phyloP scores from a whole-genome alignment of 1,140 invertebrate genomes.

The Drosophila tsacasi region DNA sequence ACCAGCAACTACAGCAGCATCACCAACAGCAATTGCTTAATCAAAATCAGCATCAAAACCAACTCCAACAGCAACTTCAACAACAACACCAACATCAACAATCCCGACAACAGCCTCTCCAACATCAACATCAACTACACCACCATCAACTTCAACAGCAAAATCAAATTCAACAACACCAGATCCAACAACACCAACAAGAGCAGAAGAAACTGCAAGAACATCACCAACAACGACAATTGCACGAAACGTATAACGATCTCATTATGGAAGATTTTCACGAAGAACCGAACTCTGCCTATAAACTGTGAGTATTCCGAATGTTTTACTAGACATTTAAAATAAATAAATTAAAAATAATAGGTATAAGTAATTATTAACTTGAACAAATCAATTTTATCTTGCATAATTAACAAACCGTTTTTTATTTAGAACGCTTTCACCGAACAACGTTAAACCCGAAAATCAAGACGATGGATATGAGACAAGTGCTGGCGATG shows the following conservation, averaged over 20 bases:
- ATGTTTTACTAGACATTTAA: background rate
- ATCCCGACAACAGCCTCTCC: background rate
- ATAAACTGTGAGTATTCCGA: constrained; percentile 70
- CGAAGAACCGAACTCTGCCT: constrained; percentile 63
- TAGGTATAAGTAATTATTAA: background rate
- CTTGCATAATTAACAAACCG: background rate
- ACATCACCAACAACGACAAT: constrained; percentile 47
- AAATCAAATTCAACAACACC: constrained; percentile 10
- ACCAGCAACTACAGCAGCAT: constrained; percentile 18
- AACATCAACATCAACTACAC: constrained; percentile 1
- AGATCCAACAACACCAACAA: constrained; percentile 11
- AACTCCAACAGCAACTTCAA: constrained; percentile 8
- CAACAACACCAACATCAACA: background rate
- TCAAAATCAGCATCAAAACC: constrained; percentile 11
- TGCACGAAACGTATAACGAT: constrained; percentile 66
- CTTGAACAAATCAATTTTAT: background rate
- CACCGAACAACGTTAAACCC: constrained; percentile 87
- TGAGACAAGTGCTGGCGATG: constrained; percentile 93
- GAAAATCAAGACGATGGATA: constrained; percentile 94
- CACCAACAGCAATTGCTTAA: constrained; percentile 11
- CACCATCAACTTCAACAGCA: constrained; percentile 6
- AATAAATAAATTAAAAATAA: background rate
- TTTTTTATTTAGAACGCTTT: constrained; percentile 63
- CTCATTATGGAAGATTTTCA: constrained; percentile 77
- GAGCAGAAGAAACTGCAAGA: constrained; percentile 12